Evolutionary conservation across 1,140 invertebrate species (phyloP), one percentile per base, ranked within the genome.

Genomic region (Apocrypta bakeri): DNA sequence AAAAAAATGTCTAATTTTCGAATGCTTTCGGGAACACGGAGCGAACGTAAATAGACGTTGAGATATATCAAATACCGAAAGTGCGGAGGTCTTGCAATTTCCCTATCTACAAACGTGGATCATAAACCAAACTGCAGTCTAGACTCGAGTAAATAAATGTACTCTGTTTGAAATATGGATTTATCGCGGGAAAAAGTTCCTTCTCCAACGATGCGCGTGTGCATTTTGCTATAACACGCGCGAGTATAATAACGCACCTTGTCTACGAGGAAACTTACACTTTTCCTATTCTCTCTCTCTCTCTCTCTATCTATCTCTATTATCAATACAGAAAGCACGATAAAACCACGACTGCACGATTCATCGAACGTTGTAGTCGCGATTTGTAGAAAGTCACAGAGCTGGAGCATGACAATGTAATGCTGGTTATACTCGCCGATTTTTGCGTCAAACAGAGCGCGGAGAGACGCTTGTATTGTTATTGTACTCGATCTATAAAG

Each of bases 371-470:
- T 21, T 9, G 9, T 6, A 63, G 33, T 77, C 64, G 73, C 83
- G 80, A 78, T 63, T 74, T 76, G 77, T 89, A 88, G 87, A 89
- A 89, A 89, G 89, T 87, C 56, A 56, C 14, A 68, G 83, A 86
- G 85, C 75, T 85, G 82, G 88, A 91, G 89, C 90, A 88, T 91
- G 87, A 90, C 90, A 89, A 88, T 88, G 37, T 29, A 25, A 9
- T 4, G 25, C 42, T 1, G 42, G 21, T 17, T 48, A 37, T 42
- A 7, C 84, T 86, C 85, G 85, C 85, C 87, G 86, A 91, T 89
- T 86, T 87, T 63, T 81, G 79, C 56, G 85, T 83, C 81, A 91
- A 91, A 87, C 88, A 91, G 90, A 91, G 87, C 90, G 88, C 89
- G 85, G 86, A 83, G 25, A 33, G 31, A 27, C 73, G 72, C 72